Evolutionary conservation across 2,113 vertebrate genomes (phyloP), one percentile per base, ranked within the genome.

Genomic region (Bothrops jararaca): DNA sequence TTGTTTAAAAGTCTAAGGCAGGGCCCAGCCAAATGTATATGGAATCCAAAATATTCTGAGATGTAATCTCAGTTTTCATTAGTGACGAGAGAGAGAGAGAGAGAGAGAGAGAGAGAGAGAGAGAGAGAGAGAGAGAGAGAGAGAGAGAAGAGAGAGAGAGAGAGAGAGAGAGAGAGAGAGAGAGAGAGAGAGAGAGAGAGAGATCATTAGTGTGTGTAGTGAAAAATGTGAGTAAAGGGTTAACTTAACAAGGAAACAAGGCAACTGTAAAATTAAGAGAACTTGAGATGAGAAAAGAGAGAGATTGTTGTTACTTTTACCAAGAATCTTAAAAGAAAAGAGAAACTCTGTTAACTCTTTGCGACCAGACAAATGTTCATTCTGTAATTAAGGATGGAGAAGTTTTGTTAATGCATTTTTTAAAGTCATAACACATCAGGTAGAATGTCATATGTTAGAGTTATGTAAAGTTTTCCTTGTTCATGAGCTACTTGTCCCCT

Each of bases 11-110:
- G 87, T 34, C 13, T 58, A 29, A 42, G 91, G 11, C 24, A 88
- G 29, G 52, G 34, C 52, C 86, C 26, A 58, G 24, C 60, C 52
- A 23, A 50, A 91, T 48, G 54, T 54, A 57, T 48, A 69, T 22
- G 54, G 9, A 85, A 89, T 13, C 20, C 2, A 89, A 88, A 3
- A 56, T 29, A 29, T 57, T 45, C 53, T 89, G 0, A 0, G 0
- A 91, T 64, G 7, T 85, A 45, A 5, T 88, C 23, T 80, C 93
- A 34, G 18, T 48, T 89, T 15, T 22, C n/a, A 50, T 74, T 29
- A 0, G 0, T 42, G 52, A 86, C 1, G 8, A n/a, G 86, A 53
- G 24, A 58, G 52, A 64, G 24, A 60, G 58, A 60, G 58, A 60
- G 57, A 24, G 57, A 26, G 57, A 24, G 57, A 60, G 57, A 26